Evolutionary conservation across 1,140 invertebrate species (phyloP), one percentile per base, ranked within the genome.

Genomic region (Homarus americanus): DNA sequence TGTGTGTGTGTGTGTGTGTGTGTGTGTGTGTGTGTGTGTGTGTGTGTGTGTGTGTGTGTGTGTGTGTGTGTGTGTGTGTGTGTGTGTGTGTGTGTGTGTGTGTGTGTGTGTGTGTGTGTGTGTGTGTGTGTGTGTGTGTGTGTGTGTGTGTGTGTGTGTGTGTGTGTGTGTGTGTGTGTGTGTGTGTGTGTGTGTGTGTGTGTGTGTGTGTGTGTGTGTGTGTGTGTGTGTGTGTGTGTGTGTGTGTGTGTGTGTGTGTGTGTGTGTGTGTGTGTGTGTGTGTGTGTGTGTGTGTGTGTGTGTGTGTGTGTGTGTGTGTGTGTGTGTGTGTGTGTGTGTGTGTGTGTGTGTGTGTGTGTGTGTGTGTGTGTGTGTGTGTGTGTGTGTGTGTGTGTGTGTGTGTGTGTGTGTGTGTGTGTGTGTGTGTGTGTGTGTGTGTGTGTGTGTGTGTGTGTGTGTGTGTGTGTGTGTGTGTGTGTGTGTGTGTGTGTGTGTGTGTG

Each of bases 81-180:
- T 63, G 24, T 63, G 24, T 63, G 24, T 63, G 24, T 63, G 24
- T 63, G 24, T 63, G 24, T 63, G 24, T 72, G 32, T 72, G 32
- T 72, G 32, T 72, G 32, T 72, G 32, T 72, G 32, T 72, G 32
- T 72, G 32, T 24, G 32, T 72, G 32, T 72, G 32, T 72, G 32
- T 72, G 32, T 72, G 32, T 72, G 32, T 72, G 32, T 72, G 32
- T 72, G 66, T 72, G 66, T 34, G 66, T 72, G 66, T 72, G 66
- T 72, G 66, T 72, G 66, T 24, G 32, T 28, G 32, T 72, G 32
- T 72, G 32, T 24, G 32, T 72, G 32, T 72, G 32, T 34, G 32
- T 72, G 32, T 72, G 32, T 72, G 32, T 72, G 32, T 72, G 32
- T 72, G 32, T 72, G 32, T 72, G 32, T 72, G 32, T 72, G 32